These are phyloP conservation scores for Leptinotarsa tumamoca DNA, from an alignment of 2,888 invertebrate genomes.

Conservation along the genomic window DNA sequence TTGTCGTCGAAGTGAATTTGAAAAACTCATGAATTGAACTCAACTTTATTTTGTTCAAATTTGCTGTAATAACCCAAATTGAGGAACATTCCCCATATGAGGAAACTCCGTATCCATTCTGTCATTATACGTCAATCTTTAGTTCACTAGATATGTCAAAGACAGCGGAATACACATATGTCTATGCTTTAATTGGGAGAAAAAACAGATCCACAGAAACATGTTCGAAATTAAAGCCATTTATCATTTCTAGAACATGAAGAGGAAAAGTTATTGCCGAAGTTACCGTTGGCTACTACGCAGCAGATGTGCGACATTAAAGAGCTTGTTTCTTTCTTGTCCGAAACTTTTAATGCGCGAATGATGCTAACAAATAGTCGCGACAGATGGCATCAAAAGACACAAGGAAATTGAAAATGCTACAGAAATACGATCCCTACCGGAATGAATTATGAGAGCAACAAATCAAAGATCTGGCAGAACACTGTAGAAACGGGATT, in stretches of 20 bases:
- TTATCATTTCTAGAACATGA: not conserved
- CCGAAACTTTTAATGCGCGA: constrained; percentile 16
- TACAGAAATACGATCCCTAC: not conserved
- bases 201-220: not conserved
- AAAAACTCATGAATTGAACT: too few relatives aligned
- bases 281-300: not conserved
- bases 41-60: too few relatives aligned
- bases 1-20: too few relatives aligned
- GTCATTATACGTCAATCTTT: too few relatives aligned
- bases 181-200: too few relatives aligned
- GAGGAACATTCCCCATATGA: too few relatives aligned
- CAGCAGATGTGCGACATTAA: constrained; percentile 12
- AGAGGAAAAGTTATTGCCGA: constrained; percentile 7
- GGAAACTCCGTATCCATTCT: too few relatives aligned
- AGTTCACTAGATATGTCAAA: too few relatives aligned
- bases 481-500: not conserved
- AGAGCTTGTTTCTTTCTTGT: constrained; percentile 7
- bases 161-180: too few relatives aligned
- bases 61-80: too few relatives aligned
- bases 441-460: not conserved
- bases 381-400: constrained; percentile 8
- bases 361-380: constrained; percentile 1
- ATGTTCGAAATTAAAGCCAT: not conserved
- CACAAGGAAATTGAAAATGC: constrained; percentile 1
- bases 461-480: not conserved